phyloP scores from a whole-genome alignment of 2,797 vertebrate genomes.

The Peromyscus eremicus region DNA sequence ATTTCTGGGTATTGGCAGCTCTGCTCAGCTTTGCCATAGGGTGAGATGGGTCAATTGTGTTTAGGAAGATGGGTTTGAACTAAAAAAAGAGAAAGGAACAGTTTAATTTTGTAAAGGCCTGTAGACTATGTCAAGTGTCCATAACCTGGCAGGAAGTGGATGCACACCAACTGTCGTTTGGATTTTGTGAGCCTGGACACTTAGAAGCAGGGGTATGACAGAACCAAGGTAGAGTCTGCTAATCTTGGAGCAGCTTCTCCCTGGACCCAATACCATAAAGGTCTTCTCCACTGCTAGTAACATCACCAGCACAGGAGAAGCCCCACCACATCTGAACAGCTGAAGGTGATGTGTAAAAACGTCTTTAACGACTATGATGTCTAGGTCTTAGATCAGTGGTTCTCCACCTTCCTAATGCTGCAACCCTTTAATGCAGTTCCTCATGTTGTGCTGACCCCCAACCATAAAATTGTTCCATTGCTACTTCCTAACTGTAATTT shows the following conservation, averaged over 20 bases:
- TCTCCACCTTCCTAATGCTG: background rate
- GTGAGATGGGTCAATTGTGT: conserved; percentile 98
- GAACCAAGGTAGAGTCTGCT: background rate
- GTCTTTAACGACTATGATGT: background rate
- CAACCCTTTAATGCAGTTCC: background rate
- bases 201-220: background rate
- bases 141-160: background rate
- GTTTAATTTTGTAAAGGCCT: conserved; percentile 38
- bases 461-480: background rate
- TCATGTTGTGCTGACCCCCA: background rate
- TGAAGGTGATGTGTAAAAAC: background rate
- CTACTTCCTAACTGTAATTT: background rate
- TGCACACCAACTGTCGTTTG: background rate
- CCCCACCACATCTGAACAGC: background rate
- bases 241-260: background rate
- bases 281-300: background rate
- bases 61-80: conserved; percentile 99
- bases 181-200: background rate
- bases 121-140: background rate
- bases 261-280: background rate
- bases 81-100: conserved; percentile 76
- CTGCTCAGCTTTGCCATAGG: conserved; percentile 95
- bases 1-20: conserved; percentile 99
- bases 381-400: background rate
- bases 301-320: background rate